Evolutionary conservation across 2,113 vertebrate genomes (phyloP).

Genomic region (Stercorarius parasiticus): DNA sequence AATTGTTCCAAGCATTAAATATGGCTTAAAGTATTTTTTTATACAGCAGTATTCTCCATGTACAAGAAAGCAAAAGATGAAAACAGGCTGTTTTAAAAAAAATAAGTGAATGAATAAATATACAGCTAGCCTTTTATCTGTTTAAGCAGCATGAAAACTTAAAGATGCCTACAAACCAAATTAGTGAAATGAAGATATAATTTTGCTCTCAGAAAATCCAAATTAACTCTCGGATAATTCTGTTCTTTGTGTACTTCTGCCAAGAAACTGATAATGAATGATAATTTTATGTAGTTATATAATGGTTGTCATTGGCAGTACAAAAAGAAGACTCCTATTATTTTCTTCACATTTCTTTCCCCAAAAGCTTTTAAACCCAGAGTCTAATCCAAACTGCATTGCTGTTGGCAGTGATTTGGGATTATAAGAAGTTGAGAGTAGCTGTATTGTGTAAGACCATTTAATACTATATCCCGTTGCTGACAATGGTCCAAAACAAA

Average conservation of each 20-base stretch:
- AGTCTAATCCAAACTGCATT: neutral
- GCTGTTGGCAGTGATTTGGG: neutral
- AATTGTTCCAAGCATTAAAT: neutral
- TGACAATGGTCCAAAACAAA: neutral
- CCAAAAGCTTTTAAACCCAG: neutral
- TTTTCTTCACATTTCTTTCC: neutral
- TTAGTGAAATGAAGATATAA: neutral
- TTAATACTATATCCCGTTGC: neutral
- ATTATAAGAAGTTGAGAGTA: neutral
- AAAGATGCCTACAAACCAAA: neutral
- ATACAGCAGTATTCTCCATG: neutral
- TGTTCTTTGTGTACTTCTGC: constrained; percentile 1
- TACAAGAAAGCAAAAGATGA: neutral
- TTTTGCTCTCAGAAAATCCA: neutral
- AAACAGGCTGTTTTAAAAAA: neutral
- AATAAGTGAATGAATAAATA: neutral
- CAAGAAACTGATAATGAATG: constrained; percentile 4
- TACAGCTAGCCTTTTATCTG: neutral
- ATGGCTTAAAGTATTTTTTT: neutral
- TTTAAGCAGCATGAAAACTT: neutral
- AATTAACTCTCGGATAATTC: neutral
- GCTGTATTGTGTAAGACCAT: neutral
- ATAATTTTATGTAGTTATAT: constrained; percentile 1
- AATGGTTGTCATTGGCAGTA: neutral
- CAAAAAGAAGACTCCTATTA: neutral